Evolutionary conservation across 2,113 vertebrate genomes (phyloP).

Genomic region (Xiphorhynchus elegans): DNA sequence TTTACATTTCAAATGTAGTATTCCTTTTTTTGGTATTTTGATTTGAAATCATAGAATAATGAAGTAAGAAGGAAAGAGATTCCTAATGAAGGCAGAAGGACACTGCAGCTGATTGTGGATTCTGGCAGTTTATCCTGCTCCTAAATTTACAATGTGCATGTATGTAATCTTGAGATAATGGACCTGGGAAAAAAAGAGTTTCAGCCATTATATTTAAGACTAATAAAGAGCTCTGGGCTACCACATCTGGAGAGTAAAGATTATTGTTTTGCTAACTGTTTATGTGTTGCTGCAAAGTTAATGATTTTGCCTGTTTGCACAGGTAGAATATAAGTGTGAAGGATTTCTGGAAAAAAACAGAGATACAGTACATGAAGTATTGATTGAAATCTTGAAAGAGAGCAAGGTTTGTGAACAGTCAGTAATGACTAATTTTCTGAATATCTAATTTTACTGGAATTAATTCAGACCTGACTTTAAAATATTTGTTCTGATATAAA

Average conservation of each 20-base stretch:
- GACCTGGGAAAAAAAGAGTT: not conserved
- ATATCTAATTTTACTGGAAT: not conserved
- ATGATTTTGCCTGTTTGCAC: conserved; percentile 13
- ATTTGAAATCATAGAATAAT: not conserved
- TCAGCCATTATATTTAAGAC: not conserved
- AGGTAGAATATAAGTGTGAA: conserved; percentile 95
- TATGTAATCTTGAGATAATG: not conserved
- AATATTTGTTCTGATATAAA: not conserved
- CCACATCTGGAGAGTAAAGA: not conserved
- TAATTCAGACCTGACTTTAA: not conserved
- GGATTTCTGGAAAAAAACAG: conserved; percentile 98
- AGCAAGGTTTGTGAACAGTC: conserved; percentile 85
- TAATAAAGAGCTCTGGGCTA: not conserved
- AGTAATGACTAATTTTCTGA: not conserved
- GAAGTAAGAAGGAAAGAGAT: not conserved
- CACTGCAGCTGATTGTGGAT: not conserved
- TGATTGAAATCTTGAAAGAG: conserved; percentile 85
- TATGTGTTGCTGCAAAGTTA: not conserved
- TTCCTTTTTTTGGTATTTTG: not conserved
- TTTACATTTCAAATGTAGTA: not conserved
- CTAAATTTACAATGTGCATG: not conserved
- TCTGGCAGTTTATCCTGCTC: not conserved
- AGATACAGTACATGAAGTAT: conserved; percentile 90
- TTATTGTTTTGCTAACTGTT: not conserved
- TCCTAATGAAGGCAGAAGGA: not conserved